Base-by-base conservation (phyloP, 1,140 invertebrate species). In the Chlorops oryzae region DNA sequence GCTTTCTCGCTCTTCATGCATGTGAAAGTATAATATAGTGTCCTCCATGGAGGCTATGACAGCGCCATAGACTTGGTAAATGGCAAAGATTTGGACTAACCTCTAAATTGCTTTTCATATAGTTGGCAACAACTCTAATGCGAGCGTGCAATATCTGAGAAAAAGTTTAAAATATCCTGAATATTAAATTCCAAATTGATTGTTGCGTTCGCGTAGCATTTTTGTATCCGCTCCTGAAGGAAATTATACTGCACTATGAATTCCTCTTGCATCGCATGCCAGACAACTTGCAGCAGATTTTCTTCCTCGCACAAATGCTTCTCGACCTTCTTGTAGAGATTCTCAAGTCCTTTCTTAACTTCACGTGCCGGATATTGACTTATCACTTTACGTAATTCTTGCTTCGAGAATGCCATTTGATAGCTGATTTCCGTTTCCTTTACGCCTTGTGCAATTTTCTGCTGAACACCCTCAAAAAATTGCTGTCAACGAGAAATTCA, bases 221-320 rank as follows among this genome's bases (percentile, higher is more conserved):
- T 81, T 61, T 91, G 87, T 63, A 99, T 95, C 50, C 96, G 78
- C 57, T 91, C 87, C 76, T 96, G 90, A 56, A 98, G 86, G 58
- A 87, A 84, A 72, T 94, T 96, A 70, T 98, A 94, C 73, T 99
- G 96, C 56, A 88, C 85, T 57, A 99, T 92, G 74, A 99, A 98
- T 78, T 98, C 94, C 73, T 96, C 90, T 79, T 98, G 94, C 96
- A 99, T 98, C 61, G 94, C 92, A 70, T 92, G 81, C 96, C 97
- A 99, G 43, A 99, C 96, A 22, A 88, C 90, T 78, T 96, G 92
- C 50, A 97, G 75, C 24, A 97, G 77, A 73, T 93, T 95, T 64
- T 93, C 91, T 71, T 97, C 92, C 74, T 96, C 93, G 59, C 86
- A 92, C 5, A 98, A 75, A 75, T 98, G 93, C 77, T 98, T 98